Percentiles rank a stretch among this genome's conserved stretches.
Conservation (phyloP, 2,888 invertebrate species). For the Tiphia femorata region DNA sequence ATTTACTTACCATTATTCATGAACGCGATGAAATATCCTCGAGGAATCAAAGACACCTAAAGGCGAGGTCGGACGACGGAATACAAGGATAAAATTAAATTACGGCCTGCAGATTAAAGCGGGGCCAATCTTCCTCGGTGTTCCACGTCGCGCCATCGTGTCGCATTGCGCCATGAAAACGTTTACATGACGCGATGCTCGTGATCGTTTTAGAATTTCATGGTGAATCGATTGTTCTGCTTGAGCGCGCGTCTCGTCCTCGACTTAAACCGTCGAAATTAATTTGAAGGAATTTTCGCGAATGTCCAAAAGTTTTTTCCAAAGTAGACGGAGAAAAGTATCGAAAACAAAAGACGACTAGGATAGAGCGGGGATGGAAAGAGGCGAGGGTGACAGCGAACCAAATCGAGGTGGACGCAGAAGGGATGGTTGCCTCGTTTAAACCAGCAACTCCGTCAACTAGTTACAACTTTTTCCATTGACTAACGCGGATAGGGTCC, state of each 20-base stretch:
- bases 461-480: slow-evolving; percentile 57
- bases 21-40: neutral
- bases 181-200: no score
- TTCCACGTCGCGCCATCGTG: no score
- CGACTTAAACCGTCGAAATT: no score
- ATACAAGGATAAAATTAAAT: neutral
- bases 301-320: no score
- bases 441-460: slow-evolving; percentile 39
- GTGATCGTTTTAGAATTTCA: no score
- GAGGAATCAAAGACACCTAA: neutral
- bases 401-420: slow-evolving; percentile 17
- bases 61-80: neutral
- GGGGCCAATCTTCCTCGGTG: no score
- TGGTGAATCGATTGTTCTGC: no score
- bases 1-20: neutral
- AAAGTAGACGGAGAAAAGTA: neutral
- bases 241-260: no score
- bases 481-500: slow-evolving; percentile 32
- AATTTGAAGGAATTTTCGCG: neutral
- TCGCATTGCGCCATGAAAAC: no score
- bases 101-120: neutral
- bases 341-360: neutral
- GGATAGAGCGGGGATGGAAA: slow-evolving; percentile 5
- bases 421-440: slow-evolving; percentile 40
- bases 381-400: slow-evolving; percentile 17